These are phyloP conservation scores for Clarias fuscus DNA, from an alignment of 2,797 vertebrate species.

Conservation along the genomic window DNA sequence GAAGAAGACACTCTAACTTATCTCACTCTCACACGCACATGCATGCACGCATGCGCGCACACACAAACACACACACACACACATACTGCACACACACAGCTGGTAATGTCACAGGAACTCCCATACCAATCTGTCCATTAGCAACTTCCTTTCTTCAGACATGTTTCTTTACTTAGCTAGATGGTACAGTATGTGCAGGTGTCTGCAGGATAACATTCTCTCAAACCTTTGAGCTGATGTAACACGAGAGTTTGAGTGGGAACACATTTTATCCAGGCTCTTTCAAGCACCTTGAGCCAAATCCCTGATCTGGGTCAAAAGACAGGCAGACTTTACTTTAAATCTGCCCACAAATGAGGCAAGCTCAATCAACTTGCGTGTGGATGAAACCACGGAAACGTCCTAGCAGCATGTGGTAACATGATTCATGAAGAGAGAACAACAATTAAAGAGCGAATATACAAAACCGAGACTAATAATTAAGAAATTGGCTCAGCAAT, in stretches of 20 bases:
- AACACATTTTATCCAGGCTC: constrained; percentile 10
- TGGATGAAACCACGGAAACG: neutral
- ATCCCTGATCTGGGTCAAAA: neutral
- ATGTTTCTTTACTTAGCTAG: neutral
- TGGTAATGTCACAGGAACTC: constrained; percentile 11
- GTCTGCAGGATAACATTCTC: constrained; percentile 17
- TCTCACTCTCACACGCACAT: neutral
- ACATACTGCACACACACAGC: neutral
- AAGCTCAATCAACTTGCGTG: neutral
- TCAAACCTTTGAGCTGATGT: constrained; percentile 18
- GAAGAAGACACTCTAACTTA: neutral
- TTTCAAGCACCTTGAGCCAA: constrained; percentile 10
- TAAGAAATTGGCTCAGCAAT: neutral
- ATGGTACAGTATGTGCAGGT: neutral
- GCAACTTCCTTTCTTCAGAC: constrained; percentile 3
- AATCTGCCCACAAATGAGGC: neutral
- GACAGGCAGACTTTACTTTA: neutral
- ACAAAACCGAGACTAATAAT: neutral
- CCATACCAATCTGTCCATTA: constrained; percentile 5
- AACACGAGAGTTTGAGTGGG: constrained; percentile 17
- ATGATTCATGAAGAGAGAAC: neutral
- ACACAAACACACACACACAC: neutral
- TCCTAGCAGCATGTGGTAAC: neutral
- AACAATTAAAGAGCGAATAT: neutral
- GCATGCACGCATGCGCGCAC: neutral